Evolutionary conservation across 2,113 vertebrate species (phyloP).

Genomic region (Pandion haliaetus): DNA sequence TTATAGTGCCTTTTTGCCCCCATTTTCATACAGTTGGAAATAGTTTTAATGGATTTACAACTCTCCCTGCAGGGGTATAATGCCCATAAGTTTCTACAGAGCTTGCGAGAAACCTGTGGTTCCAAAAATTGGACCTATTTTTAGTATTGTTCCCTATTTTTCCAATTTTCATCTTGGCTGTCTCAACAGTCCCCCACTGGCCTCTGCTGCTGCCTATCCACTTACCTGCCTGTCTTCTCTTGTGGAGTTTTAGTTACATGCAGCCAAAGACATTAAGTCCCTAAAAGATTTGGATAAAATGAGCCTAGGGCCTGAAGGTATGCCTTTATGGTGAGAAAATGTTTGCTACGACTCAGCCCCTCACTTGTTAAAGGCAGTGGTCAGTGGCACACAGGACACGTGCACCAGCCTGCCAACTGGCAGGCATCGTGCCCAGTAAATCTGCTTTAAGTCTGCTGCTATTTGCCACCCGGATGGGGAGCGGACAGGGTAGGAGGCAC

Average conservation of each 20-base stretch:
- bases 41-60: not conserved
- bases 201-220: not conserved
- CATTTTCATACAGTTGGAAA: not conserved
- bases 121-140: not conserved
- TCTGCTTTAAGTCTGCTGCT: not conserved
- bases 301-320: not conserved
- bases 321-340: not conserved
- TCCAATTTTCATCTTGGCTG: not conserved
- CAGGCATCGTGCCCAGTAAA: not conserved
- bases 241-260: not conserved
- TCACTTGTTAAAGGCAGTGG: not conserved
- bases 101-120: not conserved
- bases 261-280: not conserved
- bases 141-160: not conserved
- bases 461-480: not conserved
- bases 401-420: not conserved
- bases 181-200: not conserved
- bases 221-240: not conserved
- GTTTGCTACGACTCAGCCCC: not conserved
- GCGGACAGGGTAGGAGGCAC: not conserved
- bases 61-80: not conserved
- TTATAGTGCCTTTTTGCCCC: not conserved
- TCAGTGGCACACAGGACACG: accelerated
- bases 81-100: not conserved
- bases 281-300: not conserved